A percentile compares a stretch with the other conserved stretches of the same genome.
Evolutionary conservation across 2,797 vertebrate species (phyloP).

Genomic region (Mormyrops boulengeri): DNA sequence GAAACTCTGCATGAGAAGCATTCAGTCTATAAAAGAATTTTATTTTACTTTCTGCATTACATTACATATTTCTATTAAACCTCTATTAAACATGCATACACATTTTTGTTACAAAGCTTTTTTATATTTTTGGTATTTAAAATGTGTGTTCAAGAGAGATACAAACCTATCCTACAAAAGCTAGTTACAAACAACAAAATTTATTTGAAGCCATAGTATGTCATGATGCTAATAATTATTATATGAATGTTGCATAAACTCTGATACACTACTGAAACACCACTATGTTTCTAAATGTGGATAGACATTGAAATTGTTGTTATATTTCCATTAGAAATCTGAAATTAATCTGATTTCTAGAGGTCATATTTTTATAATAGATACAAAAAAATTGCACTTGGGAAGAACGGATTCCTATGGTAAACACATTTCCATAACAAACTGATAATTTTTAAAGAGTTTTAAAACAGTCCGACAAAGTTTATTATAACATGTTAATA

Average conservation of each 20-base stretch:
- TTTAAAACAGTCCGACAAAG: background rate
- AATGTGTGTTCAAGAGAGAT: background rate
- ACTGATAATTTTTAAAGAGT: too few species aligned
- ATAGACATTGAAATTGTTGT: background rate
- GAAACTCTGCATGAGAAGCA: constrained; percentile 60
- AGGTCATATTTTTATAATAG: background rate
- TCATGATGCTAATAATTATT: background rate
- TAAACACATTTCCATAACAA: background rate
- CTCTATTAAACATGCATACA: constrained; percentile 4
- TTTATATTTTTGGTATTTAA: background rate
- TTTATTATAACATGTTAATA: background rate
- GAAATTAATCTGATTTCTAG: background rate
- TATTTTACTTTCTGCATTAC: constrained; percentile 56
- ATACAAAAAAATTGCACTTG: background rate
- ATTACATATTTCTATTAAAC: constrained; percentile 32
- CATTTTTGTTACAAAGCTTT: background rate
- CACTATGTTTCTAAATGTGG: background rate
- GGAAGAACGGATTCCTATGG: background rate
- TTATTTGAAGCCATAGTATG: background rate
- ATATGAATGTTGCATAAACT: background rate
- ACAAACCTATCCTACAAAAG: background rate
- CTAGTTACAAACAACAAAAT: background rate
- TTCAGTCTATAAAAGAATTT: constrained; percentile 49
- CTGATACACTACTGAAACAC: background rate
- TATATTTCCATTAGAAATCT: background rate